phyloP scores from a whole-genome alignment of 2,113 vertebrate genomes.

The Chamaea fasciata region DNA sequence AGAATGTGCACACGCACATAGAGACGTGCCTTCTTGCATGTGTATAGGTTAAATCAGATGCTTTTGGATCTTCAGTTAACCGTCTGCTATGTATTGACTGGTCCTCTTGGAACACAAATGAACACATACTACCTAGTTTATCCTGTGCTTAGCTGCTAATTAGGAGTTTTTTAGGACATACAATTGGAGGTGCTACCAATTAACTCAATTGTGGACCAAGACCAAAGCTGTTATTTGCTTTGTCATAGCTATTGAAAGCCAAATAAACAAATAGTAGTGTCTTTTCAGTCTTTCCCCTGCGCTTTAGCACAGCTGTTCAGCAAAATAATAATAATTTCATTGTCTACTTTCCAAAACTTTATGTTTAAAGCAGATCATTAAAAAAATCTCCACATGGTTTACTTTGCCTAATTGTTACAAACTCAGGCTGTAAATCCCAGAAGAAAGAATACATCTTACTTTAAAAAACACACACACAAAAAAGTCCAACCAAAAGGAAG shows the following conservation, averaged over 20 bases:
- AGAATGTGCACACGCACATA: fast-evolving
- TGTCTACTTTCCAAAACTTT: constrained; percentile 63
- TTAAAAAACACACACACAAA: not conserved
- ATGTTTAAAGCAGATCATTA: constrained; percentile 48
- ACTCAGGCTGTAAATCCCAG: constrained; percentile 1
- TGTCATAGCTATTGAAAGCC: constrained; percentile 49
- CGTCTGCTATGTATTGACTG: not conserved
- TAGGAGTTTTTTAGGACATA: constrained; percentile 27
- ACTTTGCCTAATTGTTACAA: constrained; percentile 39
- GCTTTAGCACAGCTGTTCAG: constrained; percentile 62
- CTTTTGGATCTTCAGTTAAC: not conserved
- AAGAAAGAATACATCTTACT: not conserved
- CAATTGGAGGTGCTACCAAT: constrained; percentile 53
- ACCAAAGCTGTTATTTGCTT: constrained; percentile 58
- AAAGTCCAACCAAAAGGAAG: not conserved
- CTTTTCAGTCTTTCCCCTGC: not conserved
- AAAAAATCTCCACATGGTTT: constrained; percentile 32
- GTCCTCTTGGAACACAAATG: not conserved
- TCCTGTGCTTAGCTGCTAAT: not conserved
- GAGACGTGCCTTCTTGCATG: not conserved
- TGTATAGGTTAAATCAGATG: not conserved
- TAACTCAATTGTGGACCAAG: constrained; percentile 52
- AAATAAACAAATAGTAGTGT: constrained; percentile 40
- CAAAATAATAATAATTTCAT: constrained; percentile 70
- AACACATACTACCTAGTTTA: constrained; percentile 17